A percentile compares a stretch with the other conserved stretches of the same genome.
phyloP scores from a whole-genome alignment of 2,113 vertebrate genomes.

The Cyprinodon variegatus region DNA sequence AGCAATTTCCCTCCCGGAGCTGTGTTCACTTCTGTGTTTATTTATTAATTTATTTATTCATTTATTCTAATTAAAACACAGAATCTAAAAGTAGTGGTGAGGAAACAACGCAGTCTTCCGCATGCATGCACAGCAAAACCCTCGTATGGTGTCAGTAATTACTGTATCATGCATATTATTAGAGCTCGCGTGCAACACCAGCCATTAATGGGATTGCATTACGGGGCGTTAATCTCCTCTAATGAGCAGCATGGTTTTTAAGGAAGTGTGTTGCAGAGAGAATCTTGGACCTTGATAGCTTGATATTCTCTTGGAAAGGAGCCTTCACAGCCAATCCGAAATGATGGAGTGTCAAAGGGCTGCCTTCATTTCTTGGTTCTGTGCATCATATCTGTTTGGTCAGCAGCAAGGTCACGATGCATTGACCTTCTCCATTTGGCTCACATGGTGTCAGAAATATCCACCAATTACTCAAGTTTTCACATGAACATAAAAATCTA shows the following conservation, averaged over 20 bases:
- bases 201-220: slow-evolving; percentile 29
- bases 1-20: slow-evolving; percentile 33
- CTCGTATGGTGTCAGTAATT: slow-evolving; percentile 22
- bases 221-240: slow-evolving; percentile 40
- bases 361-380: slow-evolving; percentile 37
- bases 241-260: slow-evolving; percentile 39
- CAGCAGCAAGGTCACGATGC: slow-evolving; percentile 38
- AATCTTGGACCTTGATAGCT: slow-evolving; percentile 15
- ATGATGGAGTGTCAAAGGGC: slow-evolving; percentile 57
- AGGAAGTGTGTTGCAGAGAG: slow-evolving; percentile 28
- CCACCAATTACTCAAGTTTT: background rate
- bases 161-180: slow-evolving; percentile 13
- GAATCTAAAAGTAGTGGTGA: slow-evolving; percentile 33
- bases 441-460: slow-evolving; percentile 9
- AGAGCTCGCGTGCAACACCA: slow-evolving; percentile 22
- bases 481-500: background rate
- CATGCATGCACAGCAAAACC: slow-evolving; percentile 23
- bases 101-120: slow-evolving; percentile 27
- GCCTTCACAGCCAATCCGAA: slow-evolving; percentile 53
- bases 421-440: slow-evolving; percentile 43
- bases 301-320: slow-evolving; percentile 27
- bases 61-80: slow-evolving; percentile 50
- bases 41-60: background rate
- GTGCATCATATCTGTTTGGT: slow-evolving; percentile 43
- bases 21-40: slow-evolving; percentile 29